Evolutionary conservation across 92 coral and sea anemone species (phyloP).

Genomic region (Bergia sp.): DNA sequence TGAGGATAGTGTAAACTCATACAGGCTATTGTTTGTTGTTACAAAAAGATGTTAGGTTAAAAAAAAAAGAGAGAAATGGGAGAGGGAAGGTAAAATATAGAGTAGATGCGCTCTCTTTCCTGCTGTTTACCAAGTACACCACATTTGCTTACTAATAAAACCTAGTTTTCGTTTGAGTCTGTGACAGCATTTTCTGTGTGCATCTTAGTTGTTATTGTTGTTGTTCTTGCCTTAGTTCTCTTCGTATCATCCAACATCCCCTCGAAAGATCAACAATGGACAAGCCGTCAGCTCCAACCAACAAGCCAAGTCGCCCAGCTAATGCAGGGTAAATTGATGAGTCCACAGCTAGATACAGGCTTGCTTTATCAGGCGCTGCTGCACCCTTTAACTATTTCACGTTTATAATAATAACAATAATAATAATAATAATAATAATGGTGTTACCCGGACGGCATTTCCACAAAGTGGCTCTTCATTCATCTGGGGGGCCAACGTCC

Average conservation of each 20-base stretch:
- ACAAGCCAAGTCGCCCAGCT: constrained; percentile 11
- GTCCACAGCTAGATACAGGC: neutral
- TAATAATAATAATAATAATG: too few species aligned
- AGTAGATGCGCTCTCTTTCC: neutral
- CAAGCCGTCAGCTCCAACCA: constrained; percentile 3
- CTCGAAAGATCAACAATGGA: constrained; percentile 26
- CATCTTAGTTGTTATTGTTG: too few species aligned
- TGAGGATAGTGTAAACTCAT: too few species aligned
- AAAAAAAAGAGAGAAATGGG: neutral
- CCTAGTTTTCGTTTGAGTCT: too few species aligned
- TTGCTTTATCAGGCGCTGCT: too few species aligned
- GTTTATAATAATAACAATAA: too few species aligned
- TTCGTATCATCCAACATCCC: constrained; percentile 25
- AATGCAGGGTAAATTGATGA: neutral
- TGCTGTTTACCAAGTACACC: neutral
- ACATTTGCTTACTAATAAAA: neutral
- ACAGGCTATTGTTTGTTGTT: neutral
- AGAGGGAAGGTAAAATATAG: neutral
- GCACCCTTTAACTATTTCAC: too few species aligned
- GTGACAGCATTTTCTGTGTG: too few species aligned
- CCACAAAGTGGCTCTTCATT: too few species aligned
- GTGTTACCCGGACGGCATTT: too few species aligned
- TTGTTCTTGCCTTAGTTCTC: neutral
- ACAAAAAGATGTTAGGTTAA: neutral
- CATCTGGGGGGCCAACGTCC: too few species aligned